A percentile compares a stretch with the other conserved stretches of the same genome.
Evolutionary conservation across 1,140 invertebrate species (phyloP).

Genomic region (Andrena cerasifolii): DNA sequence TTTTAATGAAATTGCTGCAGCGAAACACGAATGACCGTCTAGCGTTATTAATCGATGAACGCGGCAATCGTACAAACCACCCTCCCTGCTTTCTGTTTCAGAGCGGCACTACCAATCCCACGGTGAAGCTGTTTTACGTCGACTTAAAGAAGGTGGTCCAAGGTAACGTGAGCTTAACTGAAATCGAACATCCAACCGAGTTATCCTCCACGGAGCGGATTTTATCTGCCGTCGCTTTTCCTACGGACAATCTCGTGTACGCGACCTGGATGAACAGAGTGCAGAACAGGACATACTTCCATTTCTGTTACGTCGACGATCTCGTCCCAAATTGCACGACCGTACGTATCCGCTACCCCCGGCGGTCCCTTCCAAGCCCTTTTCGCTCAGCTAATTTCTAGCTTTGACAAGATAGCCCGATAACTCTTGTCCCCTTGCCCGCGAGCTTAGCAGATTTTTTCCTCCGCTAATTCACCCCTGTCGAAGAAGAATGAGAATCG

Average conservation of each 20-base stretch:
- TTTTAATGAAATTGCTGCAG: too few species aligned
- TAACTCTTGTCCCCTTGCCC: constrained; percentile 4
- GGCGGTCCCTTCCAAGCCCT: neutral
- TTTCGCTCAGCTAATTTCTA: constrained; percentile 2
- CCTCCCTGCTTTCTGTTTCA: constrained; percentile 76
- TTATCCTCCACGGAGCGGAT: constrained; percentile 84
- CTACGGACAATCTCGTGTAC: constrained; percentile 86
- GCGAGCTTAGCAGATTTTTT: neutral
- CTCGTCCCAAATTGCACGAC: constrained; percentile 80
- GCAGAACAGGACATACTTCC: constrained; percentile 88
- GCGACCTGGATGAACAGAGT: constrained; percentile 93
- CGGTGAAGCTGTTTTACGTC: constrained; percentile 86
- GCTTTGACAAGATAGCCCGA: neutral
- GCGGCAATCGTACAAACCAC: neutral
- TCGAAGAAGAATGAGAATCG: neutral
- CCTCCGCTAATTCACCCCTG: too few species aligned
- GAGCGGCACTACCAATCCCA: constrained; percentile 91
- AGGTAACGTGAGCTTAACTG: constrained; percentile 81
- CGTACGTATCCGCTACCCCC: constrained; percentile 68
- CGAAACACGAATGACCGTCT: neutral
- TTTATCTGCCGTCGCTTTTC: constrained; percentile 90
- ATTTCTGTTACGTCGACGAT: constrained; percentile 82
- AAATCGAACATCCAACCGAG: constrained; percentile 75
- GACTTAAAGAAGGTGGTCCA: constrained; percentile 81
- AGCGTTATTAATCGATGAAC: constrained; percentile 5